Percentiles rank a stretch among this genome's conserved stretches.
Evolutionary conservation across 2,113 vertebrate genomes (phyloP).

Genomic region (Psittacula cyanocephala): DNA sequence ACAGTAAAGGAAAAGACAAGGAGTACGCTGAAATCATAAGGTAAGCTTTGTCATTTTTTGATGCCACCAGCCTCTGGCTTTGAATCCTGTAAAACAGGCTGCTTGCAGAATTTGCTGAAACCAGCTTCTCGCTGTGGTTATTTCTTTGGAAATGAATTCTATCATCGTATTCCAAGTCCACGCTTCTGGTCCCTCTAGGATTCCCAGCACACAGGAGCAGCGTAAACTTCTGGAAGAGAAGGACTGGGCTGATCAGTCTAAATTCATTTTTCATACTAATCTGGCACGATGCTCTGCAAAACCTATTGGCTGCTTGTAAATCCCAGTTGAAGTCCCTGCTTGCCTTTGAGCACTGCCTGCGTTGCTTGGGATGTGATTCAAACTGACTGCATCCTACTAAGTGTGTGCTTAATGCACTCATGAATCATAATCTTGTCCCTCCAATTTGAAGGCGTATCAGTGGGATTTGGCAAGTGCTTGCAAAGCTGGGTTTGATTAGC

Average conservation of each 20-base stretch:
- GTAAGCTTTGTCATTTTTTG: slow-evolving; percentile 57
- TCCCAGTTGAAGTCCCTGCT: accelerated
- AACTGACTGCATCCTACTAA: not conserved
- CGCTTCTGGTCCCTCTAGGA: not conserved
- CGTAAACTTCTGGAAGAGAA: not conserved
- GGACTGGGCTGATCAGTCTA: not conserved
- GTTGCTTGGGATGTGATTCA: not conserved
- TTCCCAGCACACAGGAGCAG: not conserved
- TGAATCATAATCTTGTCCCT: not conserved
- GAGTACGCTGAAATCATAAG: slow-evolving; percentile 97
- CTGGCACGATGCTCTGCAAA: not conserved
- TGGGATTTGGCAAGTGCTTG: not conserved
- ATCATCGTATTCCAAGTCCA: not conserved
- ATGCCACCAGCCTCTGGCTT: not conserved
- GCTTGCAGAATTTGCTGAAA: not conserved
- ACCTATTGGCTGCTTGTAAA: not conserved
- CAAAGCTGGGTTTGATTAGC: not conserved
- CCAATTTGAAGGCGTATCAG: not conserved
- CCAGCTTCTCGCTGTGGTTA: accelerated
- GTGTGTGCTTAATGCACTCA: not conserved
- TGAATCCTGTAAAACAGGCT: not conserved
- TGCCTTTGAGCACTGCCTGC: not conserved
- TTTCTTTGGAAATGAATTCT: not conserved
- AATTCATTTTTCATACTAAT: not conserved
- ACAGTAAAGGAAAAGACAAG: slow-evolving; percentile 99